A percentile compares a stretch with the other conserved stretches of the same genome.
These are phyloP conservation scores for Molossus molossus DNA, from an alignment of 2,797 vertebrate genomes.

Conservation along the genomic window DNA sequence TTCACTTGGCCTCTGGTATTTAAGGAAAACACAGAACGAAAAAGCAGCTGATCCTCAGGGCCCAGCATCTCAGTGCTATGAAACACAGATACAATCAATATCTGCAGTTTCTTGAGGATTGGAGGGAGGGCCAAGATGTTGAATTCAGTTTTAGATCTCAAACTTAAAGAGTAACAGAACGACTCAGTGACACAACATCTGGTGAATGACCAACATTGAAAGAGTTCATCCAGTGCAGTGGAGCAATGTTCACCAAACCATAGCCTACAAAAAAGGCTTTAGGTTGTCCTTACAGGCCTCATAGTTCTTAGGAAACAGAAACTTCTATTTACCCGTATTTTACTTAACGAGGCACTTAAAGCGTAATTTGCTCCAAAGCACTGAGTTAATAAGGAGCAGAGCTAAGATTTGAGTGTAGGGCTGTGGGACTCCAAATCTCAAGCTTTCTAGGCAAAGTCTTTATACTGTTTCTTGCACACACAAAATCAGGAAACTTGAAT, in stretches of 20 bases:
- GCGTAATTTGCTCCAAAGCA: background rate
- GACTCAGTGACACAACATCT: background rate
- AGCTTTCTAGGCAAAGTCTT: constrained; percentile 33
- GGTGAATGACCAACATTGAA: background rate
- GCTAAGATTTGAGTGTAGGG: background rate
- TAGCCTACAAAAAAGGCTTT: background rate
- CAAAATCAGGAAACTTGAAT: background rate
- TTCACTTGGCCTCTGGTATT: background rate
- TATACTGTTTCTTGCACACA: background rate
- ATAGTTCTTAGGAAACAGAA: background rate
- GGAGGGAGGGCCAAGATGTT: background rate
- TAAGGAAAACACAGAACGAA: background rate
- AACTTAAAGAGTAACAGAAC: constrained; percentile 1
- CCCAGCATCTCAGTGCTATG: background rate
- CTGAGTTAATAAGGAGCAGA: background rate
- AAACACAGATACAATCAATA: background rate
- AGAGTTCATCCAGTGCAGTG: background rate
- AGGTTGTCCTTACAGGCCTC: background rate
- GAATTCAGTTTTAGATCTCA: constrained; percentile 26
- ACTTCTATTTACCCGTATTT: background rate
- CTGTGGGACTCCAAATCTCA: background rate
- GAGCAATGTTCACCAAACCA: background rate
- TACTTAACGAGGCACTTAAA: background rate
- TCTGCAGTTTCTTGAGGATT: background rate
- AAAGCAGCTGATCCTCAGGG: background rate